These are phyloP conservation scores for Hormiphora californensis DNA, from an alignment of 37 sponge, comb jelly and placozoan species.

Conservation along the genomic window DNA sequence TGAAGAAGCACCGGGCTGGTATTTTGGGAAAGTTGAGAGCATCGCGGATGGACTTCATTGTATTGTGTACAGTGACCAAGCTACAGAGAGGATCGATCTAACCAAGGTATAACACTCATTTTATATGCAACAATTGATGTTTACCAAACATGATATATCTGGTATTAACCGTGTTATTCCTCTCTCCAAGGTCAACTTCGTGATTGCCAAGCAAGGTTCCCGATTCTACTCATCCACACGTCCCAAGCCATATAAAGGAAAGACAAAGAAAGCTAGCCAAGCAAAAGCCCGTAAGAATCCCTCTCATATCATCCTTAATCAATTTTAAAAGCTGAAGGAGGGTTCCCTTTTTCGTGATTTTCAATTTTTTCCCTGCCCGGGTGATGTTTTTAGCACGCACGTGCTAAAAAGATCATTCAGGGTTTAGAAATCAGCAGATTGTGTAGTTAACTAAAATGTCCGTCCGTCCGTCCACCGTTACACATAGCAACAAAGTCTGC, in stretches of 20 bases:
- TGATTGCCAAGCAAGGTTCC: background rate
- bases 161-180: background rate
- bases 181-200: slow-evolving; percentile 16
- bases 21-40: slow-evolving; percentile 39
- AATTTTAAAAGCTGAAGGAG: too few species aligned
- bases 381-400: too few species aligned
- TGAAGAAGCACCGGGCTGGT: slow-evolving; percentile 48
- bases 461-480: too few species aligned
- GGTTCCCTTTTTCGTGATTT: too few species aligned
- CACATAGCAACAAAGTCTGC: too few species aligned
- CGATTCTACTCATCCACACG: background rate
- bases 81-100: background rate
- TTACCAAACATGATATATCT: background rate
- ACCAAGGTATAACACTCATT: background rate
- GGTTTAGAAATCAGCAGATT: too few species aligned
- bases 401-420: too few species aligned
- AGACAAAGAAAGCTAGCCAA: background rate
- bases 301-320: too few species aligned
- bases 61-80: slow-evolving; percentile 7
- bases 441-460: too few species aligned
- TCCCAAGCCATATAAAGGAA: slow-evolving; percentile 8
- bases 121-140: background rate
- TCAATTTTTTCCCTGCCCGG: too few species aligned
- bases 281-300: too few species aligned
- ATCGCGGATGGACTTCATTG: background rate